Evolutionary conservation across 2,888 invertebrate genomes (phyloP), one percentile per base, ranked within the genome.

Genomic region (Drosophila dives): DNA sequence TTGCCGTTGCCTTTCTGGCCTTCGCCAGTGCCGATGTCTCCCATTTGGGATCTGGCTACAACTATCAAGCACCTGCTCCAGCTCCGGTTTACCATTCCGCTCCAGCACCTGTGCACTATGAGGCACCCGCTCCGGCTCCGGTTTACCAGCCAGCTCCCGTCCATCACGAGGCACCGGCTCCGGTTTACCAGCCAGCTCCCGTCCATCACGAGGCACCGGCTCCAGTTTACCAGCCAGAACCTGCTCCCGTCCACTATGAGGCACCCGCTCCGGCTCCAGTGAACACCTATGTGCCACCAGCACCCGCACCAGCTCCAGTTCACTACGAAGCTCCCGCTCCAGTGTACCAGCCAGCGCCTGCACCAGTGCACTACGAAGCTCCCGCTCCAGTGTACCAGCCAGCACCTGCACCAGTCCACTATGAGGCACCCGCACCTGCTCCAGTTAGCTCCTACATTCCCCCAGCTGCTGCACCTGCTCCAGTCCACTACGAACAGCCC

Each of bases 1-100:
- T 91, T 62, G 86, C 90, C 72, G 69, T 91, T 70, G 85, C 89
- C 78, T 80, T 91, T 51, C 64, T 91, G 89, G 89, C 83, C 53
- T 83, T 69, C 56, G 86, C 83, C 73, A 81, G 80, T 60, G 91
- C 89, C 38, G 91, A 91, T 85, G 92, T 91, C 23, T 84, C 92
- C 45, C 90, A 91, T 20, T 64, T 80, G 77, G 59, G 26, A 11
- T 80, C 81, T 63, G 83, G 82, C 6, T 91, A 91, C 48, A 80
- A 90, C 67, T 81, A 91, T 29, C 72, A 77, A 36, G 78, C 82
- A 0, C 83, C 87, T 15, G 75, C 63, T 6, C 78, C 80, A 2
- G 80, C 75, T 32, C 85, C 86, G 2, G 69, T 74, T 23, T 67
- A 80, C 65, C 80, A 74, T 32, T 58, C 72, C 4, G 36, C 36